phyloP scores from a whole-genome alignment of 2,888 invertebrate genomes.

The Oscheius sp. region DNA sequence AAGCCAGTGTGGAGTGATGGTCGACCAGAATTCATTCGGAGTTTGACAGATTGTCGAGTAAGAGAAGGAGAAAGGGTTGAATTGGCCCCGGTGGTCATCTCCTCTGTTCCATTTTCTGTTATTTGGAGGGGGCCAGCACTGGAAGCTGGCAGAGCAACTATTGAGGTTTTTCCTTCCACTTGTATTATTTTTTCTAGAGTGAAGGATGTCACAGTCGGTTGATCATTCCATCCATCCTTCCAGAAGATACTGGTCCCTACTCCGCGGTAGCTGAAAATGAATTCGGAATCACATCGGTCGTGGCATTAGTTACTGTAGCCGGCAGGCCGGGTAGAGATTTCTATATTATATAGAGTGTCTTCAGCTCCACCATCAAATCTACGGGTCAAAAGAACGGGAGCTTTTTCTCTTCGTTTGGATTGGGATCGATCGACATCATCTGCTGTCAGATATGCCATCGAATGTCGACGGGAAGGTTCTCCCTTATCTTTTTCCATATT shows the following conservation, averaged over 20 bases:
- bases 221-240: constrained; percentile 31
- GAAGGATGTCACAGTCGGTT: constrained; percentile 32
- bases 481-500: too few relatives aligned
- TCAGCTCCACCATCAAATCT: constrained; percentile 39
- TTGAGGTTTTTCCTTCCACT: constrained; percentile 24
- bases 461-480: constrained; percentile 37
- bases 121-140: constrained; percentile 51
- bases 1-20: constrained; percentile 21
- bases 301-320: constrained; percentile 38
- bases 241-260: constrained; percentile 44
- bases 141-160: constrained; percentile 17
- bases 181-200: constrained; percentile 13
- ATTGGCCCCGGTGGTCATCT: constrained; percentile 14
- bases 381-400: constrained; percentile 34
- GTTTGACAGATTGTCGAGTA: constrained; percentile 10
- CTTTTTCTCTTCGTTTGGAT: constrained; percentile 40
- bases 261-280: constrained; percentile 46
- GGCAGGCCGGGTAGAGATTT: constrained; percentile 4
- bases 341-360: not conserved
- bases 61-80: constrained; percentile 24
- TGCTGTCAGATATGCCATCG: constrained; percentile 44
- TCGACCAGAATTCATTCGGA: constrained; percentile 14
- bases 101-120: constrained; percentile 31
- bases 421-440: constrained; percentile 36
- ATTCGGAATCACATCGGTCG: constrained; percentile 40